Evolutionary conservation across 2,113 vertebrate genomes (phyloP).

Genomic region (Thalassoma bifasciatum): DNA sequence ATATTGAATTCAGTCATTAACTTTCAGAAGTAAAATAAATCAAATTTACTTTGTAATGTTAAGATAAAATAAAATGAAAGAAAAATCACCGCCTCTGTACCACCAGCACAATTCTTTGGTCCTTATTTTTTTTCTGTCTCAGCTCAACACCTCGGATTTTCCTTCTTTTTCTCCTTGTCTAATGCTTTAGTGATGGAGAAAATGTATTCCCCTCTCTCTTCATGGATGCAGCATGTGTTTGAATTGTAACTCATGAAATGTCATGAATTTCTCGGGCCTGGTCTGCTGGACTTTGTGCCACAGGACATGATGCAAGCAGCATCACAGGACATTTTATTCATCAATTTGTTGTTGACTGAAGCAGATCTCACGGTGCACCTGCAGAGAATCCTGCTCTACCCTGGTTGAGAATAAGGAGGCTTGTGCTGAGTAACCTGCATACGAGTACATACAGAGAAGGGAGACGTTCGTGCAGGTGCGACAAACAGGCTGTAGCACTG

Average conservation of each 20-base stretch:
- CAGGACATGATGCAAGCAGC: not conserved
- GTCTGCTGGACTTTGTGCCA: not conserved
- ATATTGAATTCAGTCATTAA: too few species aligned
- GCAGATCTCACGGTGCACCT: not conserved
- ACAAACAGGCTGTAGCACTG: not conserved
- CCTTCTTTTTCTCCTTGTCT: conserved; percentile 1
- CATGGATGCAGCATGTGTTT: conserved; percentile 13
- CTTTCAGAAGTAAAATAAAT: too few species aligned
- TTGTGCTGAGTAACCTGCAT: conserved; percentile 18
- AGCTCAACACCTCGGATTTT: conserved; percentile 2
- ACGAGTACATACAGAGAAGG: conserved; percentile 8
- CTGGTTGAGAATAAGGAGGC: conserved; percentile 19
- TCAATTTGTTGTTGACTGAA: conserved; percentile 13
- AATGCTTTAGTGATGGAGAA: conserved; percentile 18
- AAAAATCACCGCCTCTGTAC: not conserved
- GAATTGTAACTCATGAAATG: conserved; percentile 4
- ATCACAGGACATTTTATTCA: conserved; percentile 3
- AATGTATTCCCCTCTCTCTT: conserved; percentile 3
- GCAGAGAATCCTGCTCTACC: not conserved
- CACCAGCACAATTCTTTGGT: not conserved
- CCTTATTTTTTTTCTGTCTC: not conserved
- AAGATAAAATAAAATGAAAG: not conserved
- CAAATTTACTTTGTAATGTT: too few species aligned
- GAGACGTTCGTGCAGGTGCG: not conserved
- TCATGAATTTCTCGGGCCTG: not conserved